These are phyloP conservation scores for Chondrilla cf. caribensis DNA, from an alignment of 37 sponge, comb jelly and placozoan genomes.

Conservation along the genomic window DNA sequence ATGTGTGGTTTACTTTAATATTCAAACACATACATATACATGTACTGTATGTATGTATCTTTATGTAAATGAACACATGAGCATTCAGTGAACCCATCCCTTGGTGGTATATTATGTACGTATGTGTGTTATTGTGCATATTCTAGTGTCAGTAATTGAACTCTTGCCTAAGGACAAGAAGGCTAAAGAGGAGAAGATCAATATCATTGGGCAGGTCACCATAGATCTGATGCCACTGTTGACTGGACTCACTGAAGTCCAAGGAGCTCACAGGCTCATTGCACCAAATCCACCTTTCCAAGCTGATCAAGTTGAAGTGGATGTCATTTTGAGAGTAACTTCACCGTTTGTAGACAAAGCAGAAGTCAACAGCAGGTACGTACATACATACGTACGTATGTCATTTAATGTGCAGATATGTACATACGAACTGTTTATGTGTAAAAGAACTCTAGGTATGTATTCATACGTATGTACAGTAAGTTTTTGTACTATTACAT, in stretches of 20 bases:
- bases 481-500: too few species aligned
- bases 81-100: too few species aligned
- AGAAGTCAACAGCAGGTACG: background rate
- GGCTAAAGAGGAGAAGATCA: slow-evolving; percentile 78
- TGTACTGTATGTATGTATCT: too few species aligned
- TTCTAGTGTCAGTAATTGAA: slow-evolving; percentile 69
- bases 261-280: background rate
- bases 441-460: too few species aligned
- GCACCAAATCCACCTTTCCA: background rate
- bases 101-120: too few species aligned
- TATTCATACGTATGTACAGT: background rate
- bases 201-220: slow-evolving; percentile 54
- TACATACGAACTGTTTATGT: too few species aligned
- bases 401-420: too few species aligned
- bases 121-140: too few species aligned
- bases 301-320: background rate
- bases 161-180: slow-evolving; percentile 86
- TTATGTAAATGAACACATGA: too few species aligned
- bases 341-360: background rate
- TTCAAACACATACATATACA: too few species aligned
- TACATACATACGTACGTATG: too few species aligned
- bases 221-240: slow-evolving; percentile 75
- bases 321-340: background rate
- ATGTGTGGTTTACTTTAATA: too few species aligned
- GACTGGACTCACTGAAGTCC: slow-evolving; percentile 8